Evolutionary conservation across 2,888 invertebrate species (phyloP).

Genomic region (Eupsilia transversa): DNA sequence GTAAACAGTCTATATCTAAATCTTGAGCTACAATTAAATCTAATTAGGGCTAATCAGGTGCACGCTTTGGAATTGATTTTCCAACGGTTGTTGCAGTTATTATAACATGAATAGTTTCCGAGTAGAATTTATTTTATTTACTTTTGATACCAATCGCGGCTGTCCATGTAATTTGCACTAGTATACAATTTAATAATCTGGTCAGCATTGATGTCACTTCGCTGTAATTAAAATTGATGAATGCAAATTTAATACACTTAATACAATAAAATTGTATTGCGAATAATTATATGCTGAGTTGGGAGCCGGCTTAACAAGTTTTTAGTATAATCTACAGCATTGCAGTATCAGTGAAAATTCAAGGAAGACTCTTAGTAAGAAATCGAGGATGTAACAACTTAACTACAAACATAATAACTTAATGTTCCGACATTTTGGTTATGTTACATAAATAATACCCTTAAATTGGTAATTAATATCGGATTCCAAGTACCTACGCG

Average conservation of each 20-base stretch:
- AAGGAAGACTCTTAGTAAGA: not conserved
- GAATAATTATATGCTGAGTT: conserved; percentile 15
- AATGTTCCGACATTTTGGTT: not conserved
- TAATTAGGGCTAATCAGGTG: conserved; percentile 2
- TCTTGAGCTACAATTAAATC: conserved; percentile 17
- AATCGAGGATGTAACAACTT: not conserved
- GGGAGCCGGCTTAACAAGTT: not conserved
- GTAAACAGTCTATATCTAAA: no score
- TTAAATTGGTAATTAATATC: not conserved
- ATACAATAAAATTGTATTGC: conserved; percentile 18
- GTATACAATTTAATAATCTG: conserved; percentile 23
- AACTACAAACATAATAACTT: not conserved
- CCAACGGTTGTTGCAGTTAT: not conserved
- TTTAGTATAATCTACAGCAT: conserved; percentile 7
- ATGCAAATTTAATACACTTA: conserved; percentile 28
- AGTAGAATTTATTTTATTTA: conserved; percentile 4
- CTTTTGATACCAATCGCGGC: not conserved
- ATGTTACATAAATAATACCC: not conserved
- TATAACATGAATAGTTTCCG: not conserved
- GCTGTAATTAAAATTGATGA: conserved; percentile 35
- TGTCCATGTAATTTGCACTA: not conserved
- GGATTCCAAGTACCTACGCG: not conserved
- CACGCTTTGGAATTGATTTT: conserved; percentile 21
- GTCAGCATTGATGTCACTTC: conserved; percentile 15
- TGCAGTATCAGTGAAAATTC: conserved; percentile 6